A percentile compares a stretch with the other conserved stretches of the same genome.
These are phyloP conservation scores for Pristionchus entomophagus DNA, from an alignment of 2,888 invertebrate genomes.

Conservation along the genomic window DNA sequence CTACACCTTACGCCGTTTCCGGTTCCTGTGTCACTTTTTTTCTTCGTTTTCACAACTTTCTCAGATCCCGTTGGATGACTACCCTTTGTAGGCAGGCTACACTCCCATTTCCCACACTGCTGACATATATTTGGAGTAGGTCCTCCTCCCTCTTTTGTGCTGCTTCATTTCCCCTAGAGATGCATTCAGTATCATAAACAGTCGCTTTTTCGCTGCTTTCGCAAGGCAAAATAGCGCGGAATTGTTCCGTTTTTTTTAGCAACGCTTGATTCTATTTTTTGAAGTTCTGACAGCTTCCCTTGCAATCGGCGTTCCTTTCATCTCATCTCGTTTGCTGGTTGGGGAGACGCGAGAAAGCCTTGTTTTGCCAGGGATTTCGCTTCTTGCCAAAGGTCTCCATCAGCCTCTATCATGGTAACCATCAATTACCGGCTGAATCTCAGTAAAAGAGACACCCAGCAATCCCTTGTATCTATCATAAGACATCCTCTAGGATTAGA, in stretches of 20 bases:
- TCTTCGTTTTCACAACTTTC: slow-evolving; percentile 2
- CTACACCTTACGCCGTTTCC: background rate
- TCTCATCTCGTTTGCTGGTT: too few species aligned
- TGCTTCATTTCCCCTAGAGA: background rate
- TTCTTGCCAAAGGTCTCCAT: background rate
- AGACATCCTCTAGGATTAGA: slow-evolving; percentile 5
- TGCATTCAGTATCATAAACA: slow-evolving; percentile 4
- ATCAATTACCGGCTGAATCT: background rate
- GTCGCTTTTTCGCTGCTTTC: background rate
- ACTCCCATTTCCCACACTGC: background rate
- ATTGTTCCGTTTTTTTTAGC: background rate
- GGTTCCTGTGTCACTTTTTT: slow-evolving; percentile 7
- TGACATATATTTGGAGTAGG: slow-evolving; percentile 19
- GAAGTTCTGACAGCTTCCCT: background rate
- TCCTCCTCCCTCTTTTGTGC: background rate
- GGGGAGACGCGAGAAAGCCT: too few species aligned
- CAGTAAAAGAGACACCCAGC: background rate
- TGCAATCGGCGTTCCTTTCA: slow-evolving; percentile 29
- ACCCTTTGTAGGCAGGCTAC: background rate
- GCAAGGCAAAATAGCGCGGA: background rate
- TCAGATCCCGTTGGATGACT: background rate
- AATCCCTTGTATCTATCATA: slow-evolving; percentile 31
- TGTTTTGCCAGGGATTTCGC: background rate
- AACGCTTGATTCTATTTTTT: background rate
- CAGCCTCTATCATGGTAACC: background rate